These are phyloP conservation scores for Glyptemys insculpta DNA, from an alignment of 2,797 vertebrate species.

Conservation along the genomic window DNA sequence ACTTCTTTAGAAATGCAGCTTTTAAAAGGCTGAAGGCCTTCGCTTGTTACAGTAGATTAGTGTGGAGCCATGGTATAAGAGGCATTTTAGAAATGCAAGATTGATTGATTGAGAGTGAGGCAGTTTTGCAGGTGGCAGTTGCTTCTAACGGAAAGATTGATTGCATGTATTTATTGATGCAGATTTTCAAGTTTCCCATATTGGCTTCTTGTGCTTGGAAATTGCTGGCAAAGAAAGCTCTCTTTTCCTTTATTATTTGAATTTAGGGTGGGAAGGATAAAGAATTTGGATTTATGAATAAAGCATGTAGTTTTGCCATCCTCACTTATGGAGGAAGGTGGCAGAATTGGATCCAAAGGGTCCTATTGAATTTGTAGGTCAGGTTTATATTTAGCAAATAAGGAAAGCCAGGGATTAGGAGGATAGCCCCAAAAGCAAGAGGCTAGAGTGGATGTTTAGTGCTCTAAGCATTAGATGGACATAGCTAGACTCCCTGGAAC, in stretches of 20 bases:
- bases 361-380: background rate
- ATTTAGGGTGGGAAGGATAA: background rate
- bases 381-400: background rate
- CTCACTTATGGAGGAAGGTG: background rate
- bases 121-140: background rate
- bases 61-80: rapidly evolving
- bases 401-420: background rate
- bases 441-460: background rate
- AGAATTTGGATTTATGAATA: background rate
- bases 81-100: background rate
- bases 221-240: background rate
- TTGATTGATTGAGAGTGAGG: conserved; percentile 34
- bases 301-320: background rate
- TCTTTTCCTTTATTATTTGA: background rate
- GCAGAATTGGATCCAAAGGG: background rate
- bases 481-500: background rate
- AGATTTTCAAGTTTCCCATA: background rate
- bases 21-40: conserved; percentile 25
- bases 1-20: background rate
- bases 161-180: background rate
- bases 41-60: conserved; percentile 6
- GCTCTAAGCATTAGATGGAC: background rate
- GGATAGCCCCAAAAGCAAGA: background rate
- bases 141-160: background rate
- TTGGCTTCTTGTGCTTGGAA: background rate